Percentiles rank a stretch among this genome's conserved stretches.
These are phyloP conservation scores for Luidia sarsii DNA, from an alignment of 53 echinoderm and acorn worm species.

Conservation along the genomic window DNA sequence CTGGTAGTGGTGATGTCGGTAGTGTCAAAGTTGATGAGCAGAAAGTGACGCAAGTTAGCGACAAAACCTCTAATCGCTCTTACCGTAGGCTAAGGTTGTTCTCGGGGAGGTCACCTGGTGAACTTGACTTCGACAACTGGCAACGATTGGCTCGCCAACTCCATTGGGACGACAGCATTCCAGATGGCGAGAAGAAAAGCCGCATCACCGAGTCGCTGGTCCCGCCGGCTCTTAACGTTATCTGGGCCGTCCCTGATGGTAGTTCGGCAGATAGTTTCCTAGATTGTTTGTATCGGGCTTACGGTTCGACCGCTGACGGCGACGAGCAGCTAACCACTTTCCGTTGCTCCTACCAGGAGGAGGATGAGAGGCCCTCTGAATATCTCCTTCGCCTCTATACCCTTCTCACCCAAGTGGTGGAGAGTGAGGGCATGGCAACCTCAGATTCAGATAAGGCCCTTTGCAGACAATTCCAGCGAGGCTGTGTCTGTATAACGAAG, in stretches of 20 bases:
- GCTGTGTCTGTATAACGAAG: slow-evolving; percentile 49
- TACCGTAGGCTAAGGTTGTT: slow-evolving; percentile 59
- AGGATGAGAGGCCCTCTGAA: slow-evolving; percentile 35
- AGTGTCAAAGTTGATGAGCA: no score
- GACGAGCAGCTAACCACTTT: slow-evolving; percentile 59
- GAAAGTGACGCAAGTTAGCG: no score
- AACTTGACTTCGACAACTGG: slow-evolving; percentile 53
- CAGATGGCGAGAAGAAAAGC: neutral
- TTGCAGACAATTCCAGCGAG: slow-evolving; percentile 50
- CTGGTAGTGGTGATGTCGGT: no score
- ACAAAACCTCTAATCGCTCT: neutral
- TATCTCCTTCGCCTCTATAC: slow-evolving; percentile 40
- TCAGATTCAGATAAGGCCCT: neutral
- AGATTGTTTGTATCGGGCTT: slow-evolving; percentile 43
- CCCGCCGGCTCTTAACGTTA: slow-evolving; percentile 11
- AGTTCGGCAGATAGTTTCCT: slow-evolving; percentile 47
- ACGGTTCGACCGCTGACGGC: slow-evolving; percentile 58
- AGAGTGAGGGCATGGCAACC: neutral
- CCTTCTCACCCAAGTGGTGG: slow-evolving; percentile 10
- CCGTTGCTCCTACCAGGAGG: slow-evolving; percentile 41
- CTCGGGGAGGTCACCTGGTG: slow-evolving; percentile 58
- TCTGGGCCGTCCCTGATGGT: neutral
- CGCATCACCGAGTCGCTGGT: neutral
- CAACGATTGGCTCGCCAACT: slow-evolving; percentile 25
- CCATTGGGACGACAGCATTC: slow-evolving; percentile 14